Percentiles rank a stretch among this genome's conserved stretches.
These are phyloP conservation scores for Lasioglossum lativentre DNA, from an alignment of 2,888 invertebrate genomes.

Conservation along the genomic window DNA sequence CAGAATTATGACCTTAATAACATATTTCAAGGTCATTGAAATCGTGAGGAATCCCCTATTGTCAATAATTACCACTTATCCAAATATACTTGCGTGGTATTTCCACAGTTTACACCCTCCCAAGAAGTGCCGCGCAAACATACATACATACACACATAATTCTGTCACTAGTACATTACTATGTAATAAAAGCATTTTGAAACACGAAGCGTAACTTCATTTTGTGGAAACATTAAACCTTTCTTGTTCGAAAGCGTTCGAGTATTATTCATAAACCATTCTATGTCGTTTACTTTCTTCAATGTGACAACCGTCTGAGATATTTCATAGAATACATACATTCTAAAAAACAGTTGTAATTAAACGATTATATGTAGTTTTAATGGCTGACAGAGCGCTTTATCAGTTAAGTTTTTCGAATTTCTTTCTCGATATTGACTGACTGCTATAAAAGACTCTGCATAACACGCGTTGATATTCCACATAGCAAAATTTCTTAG, in stretches of 20 bases:
- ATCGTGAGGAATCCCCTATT: too few species aligned
- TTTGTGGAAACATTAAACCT: conserved; percentile 6
- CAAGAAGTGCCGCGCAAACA: not conserved
- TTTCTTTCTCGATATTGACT: conserved; percentile 73
- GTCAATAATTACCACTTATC: not conserved
- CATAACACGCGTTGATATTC: conserved; percentile 72
- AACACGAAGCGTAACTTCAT: not conserved
- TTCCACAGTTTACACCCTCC: not conserved
- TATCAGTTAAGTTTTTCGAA: conserved; percentile 44
- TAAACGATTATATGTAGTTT: conserved; percentile 34
- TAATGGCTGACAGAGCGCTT: conserved; percentile 57
- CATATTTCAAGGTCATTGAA: too few species aligned
- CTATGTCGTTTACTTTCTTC: conserved; percentile 18
- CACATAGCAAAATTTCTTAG: conserved; percentile 66
- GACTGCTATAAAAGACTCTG: conserved; percentile 81
- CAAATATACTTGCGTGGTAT: not conserved
- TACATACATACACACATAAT: not conserved
- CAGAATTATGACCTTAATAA: too few species aligned
- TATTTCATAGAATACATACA: conserved; percentile 23
- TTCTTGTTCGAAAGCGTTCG: conserved; percentile 7
- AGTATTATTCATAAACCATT: not conserved
- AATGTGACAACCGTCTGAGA: conserved; percentile 19
- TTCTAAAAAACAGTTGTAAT: conserved; percentile 7
- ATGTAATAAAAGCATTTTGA: conserved; percentile 10
- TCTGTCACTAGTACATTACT: not conserved